Percentiles rank a stretch among this genome's conserved stretches.
These are phyloP conservation scores for Marasmarcha lunaedactyla DNA, from an alignment of 2,888 invertebrate species.

Conservation along the genomic window DNA sequence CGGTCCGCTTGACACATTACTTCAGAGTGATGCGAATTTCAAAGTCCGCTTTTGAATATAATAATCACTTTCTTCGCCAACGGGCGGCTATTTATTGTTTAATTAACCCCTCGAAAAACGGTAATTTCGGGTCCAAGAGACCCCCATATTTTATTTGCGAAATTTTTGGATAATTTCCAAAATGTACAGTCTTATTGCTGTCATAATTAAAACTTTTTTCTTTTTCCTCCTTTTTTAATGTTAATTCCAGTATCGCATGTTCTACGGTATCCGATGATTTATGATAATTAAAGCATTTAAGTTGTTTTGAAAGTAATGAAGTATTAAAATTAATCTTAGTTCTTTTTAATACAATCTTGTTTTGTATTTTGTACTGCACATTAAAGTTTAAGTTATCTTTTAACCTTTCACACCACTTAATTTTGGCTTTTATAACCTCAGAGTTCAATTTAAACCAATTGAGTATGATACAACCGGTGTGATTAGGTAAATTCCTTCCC, in stretches of 20 bases:
- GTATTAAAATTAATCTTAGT: too few relatives aligned
- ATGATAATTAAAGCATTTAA: too few relatives aligned
- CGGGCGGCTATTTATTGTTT: constrained; percentile 64
- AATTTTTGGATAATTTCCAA: constrained; percentile 18
- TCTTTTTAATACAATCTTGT: too few relatives aligned
- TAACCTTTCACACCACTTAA: too few relatives aligned
- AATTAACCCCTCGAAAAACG: constrained; percentile 42
- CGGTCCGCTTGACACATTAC: constrained; percentile 52
- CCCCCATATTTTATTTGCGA: constrained; percentile 30
- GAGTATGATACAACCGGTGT: constrained; percentile 19
- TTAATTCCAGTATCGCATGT: too few relatives aligned
- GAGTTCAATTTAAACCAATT: constrained; percentile 9
- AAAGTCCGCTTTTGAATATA: constrained; percentile 61
- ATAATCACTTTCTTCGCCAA: constrained; percentile 33
- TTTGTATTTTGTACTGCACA: too few relatives aligned
- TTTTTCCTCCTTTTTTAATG: too few relatives aligned
- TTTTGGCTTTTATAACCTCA: neutral
- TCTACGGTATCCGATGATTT: too few relatives aligned
- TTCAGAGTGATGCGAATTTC: constrained; percentile 64
- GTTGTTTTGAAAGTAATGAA: too few relatives aligned
- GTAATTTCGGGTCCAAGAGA: neutral
- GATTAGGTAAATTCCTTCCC: constrained; percentile 29
- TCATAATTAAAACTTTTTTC: neutral
- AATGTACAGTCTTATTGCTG: neutral
- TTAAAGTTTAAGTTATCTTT: too few relatives aligned